Conservation (phyloP, 2,797 vertebrate species). For the Rhynchonycteris naso region DNA sequence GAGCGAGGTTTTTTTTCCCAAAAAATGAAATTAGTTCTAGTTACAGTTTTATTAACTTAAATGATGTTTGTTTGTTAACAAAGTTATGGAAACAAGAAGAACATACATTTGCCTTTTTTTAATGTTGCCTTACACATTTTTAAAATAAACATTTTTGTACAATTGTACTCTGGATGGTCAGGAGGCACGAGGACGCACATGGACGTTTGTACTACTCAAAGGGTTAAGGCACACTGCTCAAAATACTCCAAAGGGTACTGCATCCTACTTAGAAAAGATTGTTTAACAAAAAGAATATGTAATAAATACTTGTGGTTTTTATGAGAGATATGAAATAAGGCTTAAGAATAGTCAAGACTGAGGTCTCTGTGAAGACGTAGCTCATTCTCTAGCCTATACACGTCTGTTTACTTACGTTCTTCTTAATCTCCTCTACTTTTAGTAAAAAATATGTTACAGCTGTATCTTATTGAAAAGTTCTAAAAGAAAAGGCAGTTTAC, state of each 20-base stretch:
- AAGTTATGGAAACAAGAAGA: too few species aligned
- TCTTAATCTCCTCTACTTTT: conserved; percentile 20
- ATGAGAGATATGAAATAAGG: neutral
- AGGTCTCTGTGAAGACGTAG: neutral
- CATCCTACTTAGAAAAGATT: neutral
- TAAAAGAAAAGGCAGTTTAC: neutral
- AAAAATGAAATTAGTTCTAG: too few species aligned
- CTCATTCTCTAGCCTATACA: neutral
- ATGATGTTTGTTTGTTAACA: too few species aligned
- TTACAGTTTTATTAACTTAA: too few species aligned
- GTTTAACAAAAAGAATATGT: neutral
- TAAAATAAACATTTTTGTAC: too few species aligned
- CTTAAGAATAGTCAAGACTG: neutral
- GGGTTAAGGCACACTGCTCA: conserved; percentile 21
- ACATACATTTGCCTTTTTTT: too few species aligned
- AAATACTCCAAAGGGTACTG: conserved; percentile 15
- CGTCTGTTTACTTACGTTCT: neutral
- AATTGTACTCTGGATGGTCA: too few species aligned
- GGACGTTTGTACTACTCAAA: too few species aligned
- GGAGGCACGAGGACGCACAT: too few species aligned
- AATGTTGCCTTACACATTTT: too few species aligned
- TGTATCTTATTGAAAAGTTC: conserved; percentile 15
- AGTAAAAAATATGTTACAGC: neutral
- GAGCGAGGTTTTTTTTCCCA: too few species aligned
- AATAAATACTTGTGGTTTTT: neutral